A percentile compares a stretch with the other conserved stretches of the same genome.
Conservation (phyloP, 2,888 invertebrate genomes). For the Xestia xanthographa region DNA sequence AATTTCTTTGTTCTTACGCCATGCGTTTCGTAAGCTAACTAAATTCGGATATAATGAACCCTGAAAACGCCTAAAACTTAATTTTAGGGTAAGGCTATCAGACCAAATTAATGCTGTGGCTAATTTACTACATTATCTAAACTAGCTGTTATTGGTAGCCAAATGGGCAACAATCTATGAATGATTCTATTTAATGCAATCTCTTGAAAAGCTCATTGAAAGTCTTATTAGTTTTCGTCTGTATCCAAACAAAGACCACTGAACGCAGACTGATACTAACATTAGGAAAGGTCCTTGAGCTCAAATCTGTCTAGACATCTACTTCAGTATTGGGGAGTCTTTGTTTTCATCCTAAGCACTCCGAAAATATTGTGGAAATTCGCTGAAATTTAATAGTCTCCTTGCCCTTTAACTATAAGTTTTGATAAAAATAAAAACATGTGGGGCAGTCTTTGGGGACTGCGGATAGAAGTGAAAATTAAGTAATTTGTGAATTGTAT, state of each 20-base stretch:
- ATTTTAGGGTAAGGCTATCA: background rate
- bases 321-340: background rate
- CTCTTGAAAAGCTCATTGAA: background rate
- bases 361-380: background rate
- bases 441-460: too few relatives aligned
- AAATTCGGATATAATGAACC: background rate
- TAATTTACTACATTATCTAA: background rate
- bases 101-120: background rate
- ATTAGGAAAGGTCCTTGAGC: constrained; percentile 42
- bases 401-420: background rate
- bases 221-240: constrained; percentile 11
- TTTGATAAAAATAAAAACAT: background rate
- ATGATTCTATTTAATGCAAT: constrained; percentile 15
- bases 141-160: background rate
- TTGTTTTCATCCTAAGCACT: constrained; percentile 28
- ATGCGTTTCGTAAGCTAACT: background rate
- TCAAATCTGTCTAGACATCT: constrained; percentile 44
- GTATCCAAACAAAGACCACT: constrained; percentile 21
- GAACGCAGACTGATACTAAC: constrained; percentile 19
- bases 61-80: background rate
- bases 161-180: background rate
- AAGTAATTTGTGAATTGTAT: too few relatives aligned
- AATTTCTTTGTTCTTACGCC: constrained; percentile 7
- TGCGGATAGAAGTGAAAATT: too few relatives aligned
- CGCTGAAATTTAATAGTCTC: constrained; percentile 12